phyloP scores from a whole-genome alignment of 1,140 invertebrate genomes.

The Trachymyrmex septentrionalis region DNA sequence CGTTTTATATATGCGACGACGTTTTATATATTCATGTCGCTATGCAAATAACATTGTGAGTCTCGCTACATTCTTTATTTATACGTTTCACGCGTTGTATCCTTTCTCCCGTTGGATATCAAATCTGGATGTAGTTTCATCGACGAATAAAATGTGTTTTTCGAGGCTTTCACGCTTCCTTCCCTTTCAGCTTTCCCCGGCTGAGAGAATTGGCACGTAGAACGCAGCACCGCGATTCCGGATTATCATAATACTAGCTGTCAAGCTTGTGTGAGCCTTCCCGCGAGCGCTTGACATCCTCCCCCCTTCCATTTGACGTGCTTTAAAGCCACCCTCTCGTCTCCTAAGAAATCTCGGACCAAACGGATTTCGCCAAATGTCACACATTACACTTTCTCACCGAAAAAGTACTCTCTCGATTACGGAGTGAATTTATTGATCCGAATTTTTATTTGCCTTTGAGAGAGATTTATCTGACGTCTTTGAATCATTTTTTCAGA shows the following conservation, averaged over 20 bases:
- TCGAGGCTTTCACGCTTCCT: constrained; percentile 44
- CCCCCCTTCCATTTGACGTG: constrained; percentile 3
- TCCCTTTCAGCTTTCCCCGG: constrained; percentile 1
- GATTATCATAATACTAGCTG: constrained; percentile 77
- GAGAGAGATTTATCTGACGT: not conserved
- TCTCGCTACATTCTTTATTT: constrained; percentile 1
- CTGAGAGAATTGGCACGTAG: constrained; percentile 30
- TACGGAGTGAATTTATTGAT: constrained; percentile 35
- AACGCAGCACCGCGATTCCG: constrained; percentile 72
- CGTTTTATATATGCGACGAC: not conserved
- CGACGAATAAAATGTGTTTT: constrained; percentile 44
- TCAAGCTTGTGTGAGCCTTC: constrained; percentile 45
- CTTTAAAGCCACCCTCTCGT: constrained; percentile 9
- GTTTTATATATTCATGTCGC: not conserved
- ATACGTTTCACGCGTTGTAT: not conserved
- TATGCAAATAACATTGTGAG: constrained; percentile 8
- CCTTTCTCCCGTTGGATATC: constrained; percentile 4
- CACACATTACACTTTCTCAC: not conserved
- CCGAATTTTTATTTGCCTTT: constrained; percentile 47
- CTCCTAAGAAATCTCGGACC: constrained; percentile 42
- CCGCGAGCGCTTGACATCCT: constrained; percentile 37
- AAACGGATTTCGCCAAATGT: constrained; percentile 59
- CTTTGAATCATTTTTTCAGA: not conserved
- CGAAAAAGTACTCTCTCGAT: constrained; percentile 46
- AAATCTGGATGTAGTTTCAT: constrained; percentile 29